Evolutionary conservation across 2,888 invertebrate genomes (phyloP), one percentile per base, ranked within the genome.

Genomic region (Habroteleia sp.): DNA sequence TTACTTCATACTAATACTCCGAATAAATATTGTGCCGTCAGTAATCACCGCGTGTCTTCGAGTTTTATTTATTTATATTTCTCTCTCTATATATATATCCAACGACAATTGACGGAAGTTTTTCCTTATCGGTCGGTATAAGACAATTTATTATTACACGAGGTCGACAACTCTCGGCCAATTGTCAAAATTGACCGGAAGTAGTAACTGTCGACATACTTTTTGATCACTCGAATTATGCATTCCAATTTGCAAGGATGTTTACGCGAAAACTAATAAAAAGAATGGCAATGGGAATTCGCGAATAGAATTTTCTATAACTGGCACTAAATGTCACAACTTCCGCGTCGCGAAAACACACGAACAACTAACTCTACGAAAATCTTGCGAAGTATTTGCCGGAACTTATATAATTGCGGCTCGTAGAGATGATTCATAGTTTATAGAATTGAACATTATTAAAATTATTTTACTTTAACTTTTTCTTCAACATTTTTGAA

Each of bases 61-160:
- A n/a, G n/a, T n/a, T 20, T 3, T 20, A 20, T 20, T 20, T 20
- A 20, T 20, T 3, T 41, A 83, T 82, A 56, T 46, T 82, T 82
- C 84, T 84, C 44, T 58, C 81, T 82, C 85, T 84, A 39, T 37
- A 17, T 56, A 33, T 58, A 58, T 33, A 44, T 58, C 20, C 41
- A 5, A 33, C 82, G 83, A 82, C 82, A 82, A 84, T 85, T 80
- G 82, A 76, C 76, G 65, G 73, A 79, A 74, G 65, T 20, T 65
- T 62, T 62, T 33, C n/a, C n/a, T n/a, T n/a, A n/a, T n/a, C n/a
- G n/a, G n/a, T n/a, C n/a, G n/a, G 17, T 42, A 11, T 35, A 60
- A 44, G 60, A 41, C 35, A 39, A 31, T 31, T 37, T 46, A 31
- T 50, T 62, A 71, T 29, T 10, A 46, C 29, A 31, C 17, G 39